These are phyloP conservation scores for Acromyrmex charruanus DNA, from an alignment of 1,140 invertebrate genomes.

Conservation along the genomic window DNA sequence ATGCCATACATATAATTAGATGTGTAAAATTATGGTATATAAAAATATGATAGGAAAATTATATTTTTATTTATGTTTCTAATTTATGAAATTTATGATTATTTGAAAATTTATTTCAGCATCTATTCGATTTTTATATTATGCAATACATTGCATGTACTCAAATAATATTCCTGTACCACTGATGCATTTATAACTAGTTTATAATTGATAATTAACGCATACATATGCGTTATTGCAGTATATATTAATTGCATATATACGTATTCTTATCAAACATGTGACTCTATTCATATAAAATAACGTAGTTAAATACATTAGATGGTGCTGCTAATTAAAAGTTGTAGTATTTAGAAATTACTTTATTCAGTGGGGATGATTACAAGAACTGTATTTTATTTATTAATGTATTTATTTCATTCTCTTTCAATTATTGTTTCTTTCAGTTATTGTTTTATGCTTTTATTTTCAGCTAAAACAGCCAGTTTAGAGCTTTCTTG, in stretches of 20 bases:
- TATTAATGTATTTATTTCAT: slow-evolving; percentile 11
- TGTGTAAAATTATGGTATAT: slow-evolving; percentile 41
- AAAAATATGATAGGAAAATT: slow-evolving; percentile 36
- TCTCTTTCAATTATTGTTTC: neutral
- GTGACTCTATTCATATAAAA: neutral
- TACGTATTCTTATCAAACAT: slow-evolving; percentile 22
- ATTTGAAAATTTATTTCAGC: slow-evolving; percentile 33
- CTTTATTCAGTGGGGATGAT: slow-evolving; percentile 6
- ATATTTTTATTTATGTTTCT: slow-evolving; percentile 28
- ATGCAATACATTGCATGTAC: slow-evolving; percentile 49
- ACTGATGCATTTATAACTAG: slow-evolving; percentile 64
- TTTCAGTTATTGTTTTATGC: slow-evolving; percentile 42
- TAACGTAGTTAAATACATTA: slow-evolving; percentile 15
- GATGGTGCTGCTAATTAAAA: slow-evolving; percentile 22
- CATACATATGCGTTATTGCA: slow-evolving; percentile 30
- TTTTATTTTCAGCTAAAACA: slow-evolving; percentile 65
- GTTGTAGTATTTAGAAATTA: slow-evolving; percentile 10
- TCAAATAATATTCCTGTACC: slow-evolving; percentile 62
- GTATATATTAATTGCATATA: slow-evolving; percentile 44
- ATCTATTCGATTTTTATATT: slow-evolving; percentile 48
- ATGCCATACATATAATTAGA: slow-evolving; percentile 21
- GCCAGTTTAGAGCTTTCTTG: slow-evolving; percentile 51
- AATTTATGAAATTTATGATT: slow-evolving; percentile 36
- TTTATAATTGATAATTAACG: slow-evolving; percentile 39
- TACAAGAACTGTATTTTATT: slow-evolving; percentile 11